Evolutionary conservation across 2,888 invertebrate genomes (phyloP).

Genomic region (Sarcophaga carnaria): DNA sequence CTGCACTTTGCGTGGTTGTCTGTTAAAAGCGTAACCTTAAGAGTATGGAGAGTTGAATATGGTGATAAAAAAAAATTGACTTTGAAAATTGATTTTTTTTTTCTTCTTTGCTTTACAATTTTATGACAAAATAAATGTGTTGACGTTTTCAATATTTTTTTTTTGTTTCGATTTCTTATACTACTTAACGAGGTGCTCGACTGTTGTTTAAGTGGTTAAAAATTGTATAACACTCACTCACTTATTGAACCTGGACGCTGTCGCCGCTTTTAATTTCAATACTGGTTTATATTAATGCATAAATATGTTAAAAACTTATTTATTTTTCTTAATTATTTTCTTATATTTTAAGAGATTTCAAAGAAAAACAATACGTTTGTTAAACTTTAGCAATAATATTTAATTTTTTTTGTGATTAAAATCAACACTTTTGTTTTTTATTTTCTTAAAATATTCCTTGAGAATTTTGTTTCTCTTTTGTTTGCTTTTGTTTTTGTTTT

Average conservation of each 20-base stretch:
- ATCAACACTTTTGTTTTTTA: not conserved
- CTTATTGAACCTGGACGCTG: too few relatives aligned
- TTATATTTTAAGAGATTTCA: not conserved
- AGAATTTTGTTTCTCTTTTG: not conserved
- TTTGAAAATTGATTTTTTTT: constrained; percentile 66
- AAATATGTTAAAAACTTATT: not conserved
- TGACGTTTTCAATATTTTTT: constrained; percentile 37
- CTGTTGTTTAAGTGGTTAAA: not conserved
- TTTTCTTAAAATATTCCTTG: not conserved
- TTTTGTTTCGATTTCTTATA: not conserved
- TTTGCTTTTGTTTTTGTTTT: too few relatives aligned
- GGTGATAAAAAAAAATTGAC: constrained; percentile 51
- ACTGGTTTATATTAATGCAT: not conserved
- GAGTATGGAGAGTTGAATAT: constrained; percentile 37
- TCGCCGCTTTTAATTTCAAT: constrained; percentile 26
- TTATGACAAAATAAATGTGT: constrained; percentile 54
- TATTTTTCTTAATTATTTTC: not conserved
- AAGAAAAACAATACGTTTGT: not conserved
- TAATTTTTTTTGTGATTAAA: not conserved
- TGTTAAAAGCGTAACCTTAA: constrained; percentile 57
- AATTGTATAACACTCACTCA: constrained; percentile 38
- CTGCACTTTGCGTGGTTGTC: constrained; percentile 55
- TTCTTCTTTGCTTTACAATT: constrained; percentile 20
- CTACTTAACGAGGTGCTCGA: too few relatives aligned
- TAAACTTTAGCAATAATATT: not conserved